Percentiles rank a stretch among this genome's conserved stretches.
Evolutionary conservation across 2,113 vertebrate genomes (phyloP).

Genomic region (Heterotilapia buettikoferi): DNA sequence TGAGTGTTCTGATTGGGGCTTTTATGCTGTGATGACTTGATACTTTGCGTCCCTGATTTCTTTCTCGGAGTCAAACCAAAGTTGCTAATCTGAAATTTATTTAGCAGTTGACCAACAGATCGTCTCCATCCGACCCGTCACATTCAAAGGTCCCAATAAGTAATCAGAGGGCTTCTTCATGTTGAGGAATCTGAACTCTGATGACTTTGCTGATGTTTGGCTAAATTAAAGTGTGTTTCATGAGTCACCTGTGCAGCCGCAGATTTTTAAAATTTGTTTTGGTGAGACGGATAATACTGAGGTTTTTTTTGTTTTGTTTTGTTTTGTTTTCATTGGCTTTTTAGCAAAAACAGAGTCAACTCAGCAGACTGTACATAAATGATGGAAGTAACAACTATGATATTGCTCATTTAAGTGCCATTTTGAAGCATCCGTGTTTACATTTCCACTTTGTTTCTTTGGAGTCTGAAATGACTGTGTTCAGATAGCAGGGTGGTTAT

Average conservation of each 20-base stretch:
- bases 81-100: not conserved
- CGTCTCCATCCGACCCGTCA: not conserved
- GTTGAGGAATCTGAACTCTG: not conserved
- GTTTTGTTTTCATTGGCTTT: not conserved
- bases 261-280: not conserved
- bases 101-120: not conserved
- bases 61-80: not conserved
- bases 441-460: not conserved
- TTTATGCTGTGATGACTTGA: not conserved
- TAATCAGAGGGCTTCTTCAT: not conserved
- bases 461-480: not conserved
- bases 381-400: rapidly evolving
- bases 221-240: not conserved
- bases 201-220: not conserved
- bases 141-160: rapidly evolving
- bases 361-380: rapidly evolving
- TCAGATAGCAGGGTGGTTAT: not conserved
- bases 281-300: not conserved
- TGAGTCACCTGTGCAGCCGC: rapidly evolving
- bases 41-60: rapidly evolving
- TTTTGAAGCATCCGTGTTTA: not conserved
- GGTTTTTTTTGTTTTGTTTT: no score
- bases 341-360: not conserved
- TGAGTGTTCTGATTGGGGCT: not conserved
- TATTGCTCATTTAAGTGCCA: rapidly evolving